Conservation (phyloP, 2,888 invertebrate species). For the Drosophila emarginata region DNA sequence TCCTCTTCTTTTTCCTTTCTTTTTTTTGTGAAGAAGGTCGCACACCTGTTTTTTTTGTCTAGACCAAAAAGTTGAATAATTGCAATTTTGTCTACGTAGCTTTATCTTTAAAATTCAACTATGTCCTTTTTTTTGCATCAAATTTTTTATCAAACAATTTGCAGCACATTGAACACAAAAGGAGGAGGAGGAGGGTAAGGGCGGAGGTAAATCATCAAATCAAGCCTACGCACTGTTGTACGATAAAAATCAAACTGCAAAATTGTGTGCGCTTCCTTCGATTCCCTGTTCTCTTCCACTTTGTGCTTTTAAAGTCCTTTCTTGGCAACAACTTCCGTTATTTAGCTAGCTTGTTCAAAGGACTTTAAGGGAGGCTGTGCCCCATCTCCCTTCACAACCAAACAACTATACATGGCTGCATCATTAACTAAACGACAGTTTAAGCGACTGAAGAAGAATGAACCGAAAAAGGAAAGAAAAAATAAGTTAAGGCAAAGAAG, state of each 20-base stretch:
- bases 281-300: background rate
- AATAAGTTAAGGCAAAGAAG: background rate
- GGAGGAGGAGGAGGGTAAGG: background rate
- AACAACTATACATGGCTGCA: conserved; percentile 62
- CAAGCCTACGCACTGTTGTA: conserved; percentile 16
- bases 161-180: conserved; percentile 28
- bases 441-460: conserved; percentile 50
- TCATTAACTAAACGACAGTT: conserved; percentile 78
- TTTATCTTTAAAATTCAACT: background rate
- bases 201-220: background rate
- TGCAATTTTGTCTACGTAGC: background rate
- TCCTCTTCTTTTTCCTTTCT: conserved; percentile 1
- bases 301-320: background rate
- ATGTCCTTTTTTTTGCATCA: background rate
- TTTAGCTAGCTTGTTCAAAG: conserved; percentile 1
- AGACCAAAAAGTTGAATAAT: conserved; percentile 4
- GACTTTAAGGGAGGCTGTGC: background rate
- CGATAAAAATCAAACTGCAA: background rate
- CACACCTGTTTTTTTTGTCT: conserved; percentile 1
- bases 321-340: conserved; percentile 10
- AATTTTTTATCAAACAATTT: conserved; percentile 21
- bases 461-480: background rate
- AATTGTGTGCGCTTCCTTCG: background rate
- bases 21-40: background rate
- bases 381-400: conserved; percentile 5